Conservation (phyloP, 2,113 vertebrate species). For the Caranx ignobilis region DNA sequence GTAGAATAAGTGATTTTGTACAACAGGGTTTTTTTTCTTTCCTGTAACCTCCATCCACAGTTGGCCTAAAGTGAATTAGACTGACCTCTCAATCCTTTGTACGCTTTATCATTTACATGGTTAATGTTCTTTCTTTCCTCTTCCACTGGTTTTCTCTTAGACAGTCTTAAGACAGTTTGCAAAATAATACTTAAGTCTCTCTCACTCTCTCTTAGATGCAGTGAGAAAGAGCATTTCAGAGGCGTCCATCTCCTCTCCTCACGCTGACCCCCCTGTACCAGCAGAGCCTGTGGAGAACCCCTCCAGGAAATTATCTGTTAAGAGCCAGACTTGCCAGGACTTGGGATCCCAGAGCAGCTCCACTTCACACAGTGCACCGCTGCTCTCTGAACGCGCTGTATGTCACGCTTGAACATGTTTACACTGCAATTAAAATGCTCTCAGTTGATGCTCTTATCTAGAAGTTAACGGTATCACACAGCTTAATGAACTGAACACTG, state of each 20-base stretch:
- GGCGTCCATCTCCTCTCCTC: conserved; percentile 80
- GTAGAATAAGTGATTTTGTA: conserved; percentile 43
- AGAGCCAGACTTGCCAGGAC: conserved; percentile 86
- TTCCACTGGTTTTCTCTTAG: not conserved
- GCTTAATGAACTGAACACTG: conserved; percentile 13
- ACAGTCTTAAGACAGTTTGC: conserved; percentile 6
- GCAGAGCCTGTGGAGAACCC: conserved; percentile 44
- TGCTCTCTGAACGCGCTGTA: conserved; percentile 67
- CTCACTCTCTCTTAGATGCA: conserved; percentile 65
- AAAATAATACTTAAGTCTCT: not conserved
- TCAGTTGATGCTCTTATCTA: conserved; percentile 31
- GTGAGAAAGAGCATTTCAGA: conserved; percentile 90
- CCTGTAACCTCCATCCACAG: conserved; percentile 24
- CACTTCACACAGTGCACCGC: conserved; percentile 38
- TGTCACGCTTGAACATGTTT: conserved; percentile 45
- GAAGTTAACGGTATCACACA: conserved; percentile 24
- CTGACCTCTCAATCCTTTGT: conserved; percentile 14
- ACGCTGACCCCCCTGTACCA: conserved; percentile 77
- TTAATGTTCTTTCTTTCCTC: not conserved
- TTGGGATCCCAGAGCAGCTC: conserved; percentile 74
- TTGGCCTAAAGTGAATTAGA: conserved; percentile 29
- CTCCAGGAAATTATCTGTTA: conserved; percentile 80
- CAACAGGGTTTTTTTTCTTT: conserved; percentile 12
- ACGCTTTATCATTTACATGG: not conserved
- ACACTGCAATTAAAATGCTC: conserved; percentile 25